Conservation (phyloP, 2,113 vertebrate species). For the Cromileptes altivelis region DNA sequence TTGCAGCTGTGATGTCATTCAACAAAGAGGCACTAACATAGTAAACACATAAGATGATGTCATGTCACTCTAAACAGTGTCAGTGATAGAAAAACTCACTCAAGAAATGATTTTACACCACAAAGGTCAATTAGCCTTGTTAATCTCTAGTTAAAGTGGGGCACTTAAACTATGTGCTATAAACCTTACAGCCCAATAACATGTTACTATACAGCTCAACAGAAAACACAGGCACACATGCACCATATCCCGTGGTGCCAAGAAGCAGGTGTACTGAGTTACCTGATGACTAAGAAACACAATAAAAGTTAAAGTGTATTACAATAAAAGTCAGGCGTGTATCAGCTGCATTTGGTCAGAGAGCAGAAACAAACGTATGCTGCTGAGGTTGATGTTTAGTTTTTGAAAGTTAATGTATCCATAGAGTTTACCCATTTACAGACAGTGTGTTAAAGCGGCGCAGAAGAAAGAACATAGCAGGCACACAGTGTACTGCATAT, state of each 20-base stretch:
- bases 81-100: neutral
- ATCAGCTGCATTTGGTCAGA: neutral
- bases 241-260: neutral
- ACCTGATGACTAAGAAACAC: neutral
- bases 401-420: neutral
- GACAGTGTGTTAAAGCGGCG: neutral
- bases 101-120: neutral
- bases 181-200: neutral
- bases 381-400: neutral
- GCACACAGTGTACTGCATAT: too few relatives aligned
- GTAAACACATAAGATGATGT: neutral
- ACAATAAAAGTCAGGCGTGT: neutral
- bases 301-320: neutral
- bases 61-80: neutral
- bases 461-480: neutral
- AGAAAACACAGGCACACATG: neutral
- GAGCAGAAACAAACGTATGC: neutral
- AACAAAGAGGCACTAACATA: neutral
- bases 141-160: neutral
- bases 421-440: neutral
- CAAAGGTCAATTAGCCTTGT: neutral
- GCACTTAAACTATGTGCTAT: neutral
- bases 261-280: neutral
- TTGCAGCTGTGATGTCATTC: neutral
- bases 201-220: neutral